Evolutionary conservation across 2,797 vertebrate genomes (phyloP), one percentile per base, ranked within the genome.

Genomic region (Falco columbarius): DNA sequence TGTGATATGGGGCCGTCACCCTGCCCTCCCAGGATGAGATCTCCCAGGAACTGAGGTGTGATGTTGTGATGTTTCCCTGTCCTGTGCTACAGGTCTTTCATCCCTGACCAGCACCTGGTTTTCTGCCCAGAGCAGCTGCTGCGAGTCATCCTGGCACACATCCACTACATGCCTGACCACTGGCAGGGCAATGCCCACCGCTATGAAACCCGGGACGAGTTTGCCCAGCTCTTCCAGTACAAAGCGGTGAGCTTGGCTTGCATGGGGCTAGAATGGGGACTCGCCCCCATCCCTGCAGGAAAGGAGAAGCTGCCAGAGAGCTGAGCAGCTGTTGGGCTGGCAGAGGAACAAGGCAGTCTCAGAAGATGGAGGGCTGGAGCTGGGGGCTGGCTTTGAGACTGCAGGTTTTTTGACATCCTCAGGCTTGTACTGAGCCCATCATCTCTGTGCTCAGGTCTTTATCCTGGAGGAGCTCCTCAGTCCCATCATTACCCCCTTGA

Each of bases 81-180:
- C 79, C 67, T 91, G 17, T 83, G 55, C 21, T 29, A 47, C 93
- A 99, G 99, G 97, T 99, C 99, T 42, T 99, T 99, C 97, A 99
- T 99, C 95, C 99, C 99, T 3, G 99, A 99, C 97, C 98, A 99
- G 97, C 99, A 99, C 98, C 98, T 99, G 98, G 99, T 99, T 91
- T 99, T 99, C 97, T 99, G 99, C 96, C 99, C 99, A 22, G 99
- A 99, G 97, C 99, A 99, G 98, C 98, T 99, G 97, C 98, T 99
- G 75, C 98, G 99, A 54, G 99, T 99, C 91, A 99, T 99, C 94
- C 98, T 99, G 92, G 99, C 99, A 7, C 99, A 99, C 89, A 99
- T 99, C 96, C 99, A 99, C 98, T 99, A 99, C 98, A 99, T 99
- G 99, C 99, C 99, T 40, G 99, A 99, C 98, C 99, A 99, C 98